Conservation (phyloP, 1,140 invertebrate genomes). For the Caerostris extrusa region DNA sequence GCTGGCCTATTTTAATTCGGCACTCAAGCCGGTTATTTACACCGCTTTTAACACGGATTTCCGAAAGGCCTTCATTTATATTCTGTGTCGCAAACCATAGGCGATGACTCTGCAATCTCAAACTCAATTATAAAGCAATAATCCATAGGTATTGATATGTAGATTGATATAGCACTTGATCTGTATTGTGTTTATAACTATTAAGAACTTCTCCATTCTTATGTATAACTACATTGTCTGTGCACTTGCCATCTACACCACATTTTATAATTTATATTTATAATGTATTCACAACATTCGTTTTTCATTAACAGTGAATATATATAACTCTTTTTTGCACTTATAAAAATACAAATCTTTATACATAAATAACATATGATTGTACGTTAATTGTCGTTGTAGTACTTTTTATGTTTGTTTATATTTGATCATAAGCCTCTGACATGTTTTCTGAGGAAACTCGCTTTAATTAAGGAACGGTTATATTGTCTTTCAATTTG, state of each 20-base stretch:
- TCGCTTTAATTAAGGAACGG: no score
- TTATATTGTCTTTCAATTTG: no score
- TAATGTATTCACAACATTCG: background rate
- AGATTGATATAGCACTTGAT: no score
- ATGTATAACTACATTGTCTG: background rate
- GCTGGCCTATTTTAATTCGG: slow-evolving; percentile 98
- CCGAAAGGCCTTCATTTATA: slow-evolving; percentile 91
- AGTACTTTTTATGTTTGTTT: no score
- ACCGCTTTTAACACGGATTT: slow-evolving; percentile 99
- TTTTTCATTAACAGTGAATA: background rate
- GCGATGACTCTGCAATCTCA: background rate
- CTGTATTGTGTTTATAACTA: no score
- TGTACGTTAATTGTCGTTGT: no score
- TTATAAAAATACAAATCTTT: no score
- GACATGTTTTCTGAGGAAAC: no score
- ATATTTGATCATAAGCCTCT: no score
- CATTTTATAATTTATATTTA: background rate
- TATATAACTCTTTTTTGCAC: no score
- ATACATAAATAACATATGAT: no score
- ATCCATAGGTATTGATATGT: background rate
- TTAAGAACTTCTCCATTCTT: no score
- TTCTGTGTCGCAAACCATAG: slow-evolving; percentile 77
- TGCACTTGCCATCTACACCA: background rate
- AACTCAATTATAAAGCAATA: slow-evolving; percentile 1
- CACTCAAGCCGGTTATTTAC: slow-evolving; percentile 98